Evolutionary conservation across 2,888 invertebrate species (phyloP).

Genomic region (Erannis defoliaria): DNA sequence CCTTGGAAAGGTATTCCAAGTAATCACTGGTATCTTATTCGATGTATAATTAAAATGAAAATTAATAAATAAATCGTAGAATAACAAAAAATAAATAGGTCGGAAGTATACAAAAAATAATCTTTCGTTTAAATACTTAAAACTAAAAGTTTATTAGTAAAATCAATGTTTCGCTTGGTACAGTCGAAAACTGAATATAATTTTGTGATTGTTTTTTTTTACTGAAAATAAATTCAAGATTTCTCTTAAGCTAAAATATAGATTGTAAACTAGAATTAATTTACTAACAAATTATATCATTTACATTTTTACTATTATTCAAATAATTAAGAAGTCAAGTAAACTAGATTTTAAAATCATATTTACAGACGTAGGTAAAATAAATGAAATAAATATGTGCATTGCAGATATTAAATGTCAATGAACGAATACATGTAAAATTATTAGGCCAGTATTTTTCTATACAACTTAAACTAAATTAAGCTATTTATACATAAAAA

Average conservation of each 20-base stretch:
- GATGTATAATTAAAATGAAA: conserved; percentile 53
- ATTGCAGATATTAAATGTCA: conserved; percentile 37
- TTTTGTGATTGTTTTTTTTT: conserved; percentile 15
- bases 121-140: conserved; percentile 80
- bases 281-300: conserved; percentile 9
- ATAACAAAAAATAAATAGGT: conserved; percentile 80
- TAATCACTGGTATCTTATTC: conserved; percentile 64
- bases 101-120: conserved; percentile 76
- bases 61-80: conserved; percentile 54
- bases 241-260: conserved; percentile 14
- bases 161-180: conserved; percentile 40
- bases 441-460: conserved; percentile 43
- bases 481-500: conserved; percentile 60
- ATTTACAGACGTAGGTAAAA: conserved; percentile 13
- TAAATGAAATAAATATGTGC: conserved; percentile 35
- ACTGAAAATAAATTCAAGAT: conserved; percentile 8
- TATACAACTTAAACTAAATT: conserved; percentile 32
- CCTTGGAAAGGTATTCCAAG: conserved; percentile 30
- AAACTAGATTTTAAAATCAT: conserved; percentile 19
- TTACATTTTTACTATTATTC: conserved; percentile 12
- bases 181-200: conserved; percentile 33
- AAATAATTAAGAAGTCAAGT: conserved; percentile 4
- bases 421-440: neutral
- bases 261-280: conserved; percentile 5
- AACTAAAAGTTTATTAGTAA: conserved; percentile 52